Conservation (phyloP, 2,797 vertebrate genomes). For the Malurus leucopterus region DNA sequence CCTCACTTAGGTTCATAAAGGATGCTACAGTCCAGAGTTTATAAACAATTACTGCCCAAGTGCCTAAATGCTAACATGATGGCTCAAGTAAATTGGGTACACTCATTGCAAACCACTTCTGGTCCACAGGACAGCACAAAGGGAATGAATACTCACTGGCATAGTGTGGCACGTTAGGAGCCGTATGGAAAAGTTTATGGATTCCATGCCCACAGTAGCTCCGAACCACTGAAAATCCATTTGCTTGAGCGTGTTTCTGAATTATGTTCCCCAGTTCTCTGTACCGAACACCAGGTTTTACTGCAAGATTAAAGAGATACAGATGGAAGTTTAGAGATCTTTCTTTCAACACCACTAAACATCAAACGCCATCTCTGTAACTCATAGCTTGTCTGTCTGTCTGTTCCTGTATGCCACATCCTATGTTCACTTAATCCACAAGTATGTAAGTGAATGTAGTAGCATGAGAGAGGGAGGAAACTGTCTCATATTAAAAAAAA, state of each 20-base stretch:
- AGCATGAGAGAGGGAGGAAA: neutral
- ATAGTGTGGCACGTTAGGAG: conserved; percentile 95
- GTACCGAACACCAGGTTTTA: conserved; percentile 93
- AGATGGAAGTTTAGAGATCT: neutral
- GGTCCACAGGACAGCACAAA: neutral
- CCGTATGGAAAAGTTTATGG: conserved; percentile 95
- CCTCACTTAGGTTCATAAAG: neutral
- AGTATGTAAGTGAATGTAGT: neutral
- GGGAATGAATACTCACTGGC: conserved; percentile 84
- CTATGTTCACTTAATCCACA: neutral
- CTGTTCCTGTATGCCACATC: neutral
- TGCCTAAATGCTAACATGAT: neutral
- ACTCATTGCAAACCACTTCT: neutral
- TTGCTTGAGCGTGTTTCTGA: conserved; percentile 96
- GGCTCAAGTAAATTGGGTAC: neutral
- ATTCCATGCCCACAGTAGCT: conserved; percentile 97
- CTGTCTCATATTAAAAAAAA: neutral
- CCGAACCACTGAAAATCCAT: conserved; percentile 92
- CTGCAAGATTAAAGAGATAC: conserved; percentile 65
- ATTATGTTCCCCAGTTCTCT: conserved; percentile 96
- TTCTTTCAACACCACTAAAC: neutral
- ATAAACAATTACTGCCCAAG: neutral
- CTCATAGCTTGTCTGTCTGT: neutral
- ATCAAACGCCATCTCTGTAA: neutral
- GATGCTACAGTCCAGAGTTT: neutral